These are phyloP conservation scores for Gallinago jamesoni DNA, from an alignment of 2,113 vertebrate genomes.

Conservation along the genomic window DNA sequence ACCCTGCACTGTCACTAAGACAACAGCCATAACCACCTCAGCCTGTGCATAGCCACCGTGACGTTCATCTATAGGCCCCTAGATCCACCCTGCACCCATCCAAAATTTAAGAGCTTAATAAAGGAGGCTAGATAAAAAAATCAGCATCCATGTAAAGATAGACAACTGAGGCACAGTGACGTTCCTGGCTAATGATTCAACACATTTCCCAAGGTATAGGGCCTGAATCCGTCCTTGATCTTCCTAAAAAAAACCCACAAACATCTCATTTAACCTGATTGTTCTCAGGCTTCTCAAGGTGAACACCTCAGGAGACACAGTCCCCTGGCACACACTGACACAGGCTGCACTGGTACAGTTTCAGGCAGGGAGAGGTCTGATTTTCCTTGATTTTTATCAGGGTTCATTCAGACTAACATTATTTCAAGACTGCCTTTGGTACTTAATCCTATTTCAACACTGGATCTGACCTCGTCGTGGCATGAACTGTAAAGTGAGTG, in stretches of 20 bases:
- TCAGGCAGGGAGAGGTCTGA: background rate
- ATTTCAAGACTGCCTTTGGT: constrained; percentile 17
- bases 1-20: fast-evolving
- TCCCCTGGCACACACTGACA: background rate
- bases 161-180: background rate
- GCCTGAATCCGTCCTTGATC: background rate
- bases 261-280: background rate
- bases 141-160: fast-evolving
- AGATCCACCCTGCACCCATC: background rate
- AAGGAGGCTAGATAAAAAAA: background rate
- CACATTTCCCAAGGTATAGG: background rate
- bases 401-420: background rate
- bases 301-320: background rate
- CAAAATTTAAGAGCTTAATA: background rate
- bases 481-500: constrained; percentile 42
- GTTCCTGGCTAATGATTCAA: fast-evolving
- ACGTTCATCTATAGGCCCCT: background rate
- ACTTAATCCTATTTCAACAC: constrained; percentile 25
- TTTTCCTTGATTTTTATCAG: constrained; percentile 44
- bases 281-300: background rate
- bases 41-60: fast-evolving
- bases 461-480: constrained; percentile 7
- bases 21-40: background rate
- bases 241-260: background rate
- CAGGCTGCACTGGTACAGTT: background rate